Percentiles rank a stretch among this genome's conserved stretches.
Conservation (phyloP, 1,140 invertebrate genomes). For the Cephus cinctus region DNA sequence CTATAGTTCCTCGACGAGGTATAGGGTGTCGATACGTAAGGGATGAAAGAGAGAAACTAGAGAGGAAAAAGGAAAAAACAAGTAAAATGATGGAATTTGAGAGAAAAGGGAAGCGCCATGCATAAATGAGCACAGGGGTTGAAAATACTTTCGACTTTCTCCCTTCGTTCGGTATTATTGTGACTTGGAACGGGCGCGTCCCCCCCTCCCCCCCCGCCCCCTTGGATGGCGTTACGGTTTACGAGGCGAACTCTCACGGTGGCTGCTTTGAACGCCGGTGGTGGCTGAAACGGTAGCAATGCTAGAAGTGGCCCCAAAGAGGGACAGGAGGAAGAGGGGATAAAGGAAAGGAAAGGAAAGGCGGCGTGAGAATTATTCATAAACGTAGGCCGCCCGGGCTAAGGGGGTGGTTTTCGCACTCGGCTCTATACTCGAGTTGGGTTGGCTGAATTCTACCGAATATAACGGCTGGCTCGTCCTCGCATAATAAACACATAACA, state of each 20-base stretch:
- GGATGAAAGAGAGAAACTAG: no score
- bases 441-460: conserved; percentile 46
- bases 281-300: no score
- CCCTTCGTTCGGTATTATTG: conserved; percentile 10
- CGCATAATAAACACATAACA: conserved; percentile 55
- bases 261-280: no score
- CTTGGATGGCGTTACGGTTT: conserved; percentile 15
- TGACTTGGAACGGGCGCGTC: conserved; percentile 2
- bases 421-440: conserved; percentile 21
- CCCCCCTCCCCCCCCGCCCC: no score
- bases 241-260: conserved; percentile 13
- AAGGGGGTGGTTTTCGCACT: conserved; percentile 20
- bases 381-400: conserved; percentile 37
- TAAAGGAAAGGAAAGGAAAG: conserved; percentile 27
- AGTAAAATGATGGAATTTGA: conserved; percentile 3
- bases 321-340: no score
- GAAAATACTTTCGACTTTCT: neutral
- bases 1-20: no score
- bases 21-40: no score
- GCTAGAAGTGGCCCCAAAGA: no score
- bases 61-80: neutral
- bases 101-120: conserved; percentile 3
- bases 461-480: conserved; percentile 41
- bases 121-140: conserved; percentile 3
- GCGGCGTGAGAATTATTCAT: conserved; percentile 54